Conservation (phyloP, 2,888 invertebrate genomes). For the Drosophila peninsularis region DNA sequence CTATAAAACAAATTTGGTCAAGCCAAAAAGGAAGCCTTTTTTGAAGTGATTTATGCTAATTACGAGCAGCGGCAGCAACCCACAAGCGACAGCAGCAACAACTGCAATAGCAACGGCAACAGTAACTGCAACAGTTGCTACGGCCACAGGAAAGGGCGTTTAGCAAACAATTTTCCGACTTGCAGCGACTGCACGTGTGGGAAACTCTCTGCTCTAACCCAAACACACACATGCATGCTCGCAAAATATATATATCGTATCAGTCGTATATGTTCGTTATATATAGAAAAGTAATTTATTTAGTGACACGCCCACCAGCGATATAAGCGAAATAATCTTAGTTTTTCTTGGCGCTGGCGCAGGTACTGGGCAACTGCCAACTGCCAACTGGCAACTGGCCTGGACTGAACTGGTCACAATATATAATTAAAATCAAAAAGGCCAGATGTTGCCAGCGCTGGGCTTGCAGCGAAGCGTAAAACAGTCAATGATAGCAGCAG, state of each 20-base stretch:
- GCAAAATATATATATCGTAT: constrained; percentile 19
- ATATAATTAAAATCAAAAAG: constrained; percentile 77
- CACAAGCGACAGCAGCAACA: constrained; percentile 60
- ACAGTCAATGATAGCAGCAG: constrained; percentile 54
- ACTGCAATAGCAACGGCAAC: constrained; percentile 34
- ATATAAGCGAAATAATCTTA: constrained; percentile 73
- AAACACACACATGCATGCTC: constrained; percentile 15
- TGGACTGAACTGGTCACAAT: constrained; percentile 73
- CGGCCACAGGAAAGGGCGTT: constrained; percentile 71
- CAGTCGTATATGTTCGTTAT: constrained; percentile 33
- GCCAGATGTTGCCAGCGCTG: constrained; percentile 64
- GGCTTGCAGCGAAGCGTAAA: constrained; percentile 38
- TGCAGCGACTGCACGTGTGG: constrained; percentile 57
- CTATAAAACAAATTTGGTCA: constrained; percentile 80
- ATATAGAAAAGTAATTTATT: constrained; percentile 80
- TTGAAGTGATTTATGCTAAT: constrained; percentile 80
- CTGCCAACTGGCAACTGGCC: constrained; percentile 14
- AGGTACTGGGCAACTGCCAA: constrained; percentile 28
- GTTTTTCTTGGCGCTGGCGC: constrained; percentile 62
- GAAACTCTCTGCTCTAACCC: constrained; percentile 57
- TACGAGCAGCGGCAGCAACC: constrained; percentile 59
- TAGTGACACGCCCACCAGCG: constrained; percentile 75
- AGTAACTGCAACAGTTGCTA: constrained; percentile 29
- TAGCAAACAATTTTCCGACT: constrained; percentile 72
- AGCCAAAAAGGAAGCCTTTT: constrained; percentile 78